Evolutionary conservation across 2,113 vertebrate genomes (phyloP).

Genomic region (Trogon surrucura): DNA sequence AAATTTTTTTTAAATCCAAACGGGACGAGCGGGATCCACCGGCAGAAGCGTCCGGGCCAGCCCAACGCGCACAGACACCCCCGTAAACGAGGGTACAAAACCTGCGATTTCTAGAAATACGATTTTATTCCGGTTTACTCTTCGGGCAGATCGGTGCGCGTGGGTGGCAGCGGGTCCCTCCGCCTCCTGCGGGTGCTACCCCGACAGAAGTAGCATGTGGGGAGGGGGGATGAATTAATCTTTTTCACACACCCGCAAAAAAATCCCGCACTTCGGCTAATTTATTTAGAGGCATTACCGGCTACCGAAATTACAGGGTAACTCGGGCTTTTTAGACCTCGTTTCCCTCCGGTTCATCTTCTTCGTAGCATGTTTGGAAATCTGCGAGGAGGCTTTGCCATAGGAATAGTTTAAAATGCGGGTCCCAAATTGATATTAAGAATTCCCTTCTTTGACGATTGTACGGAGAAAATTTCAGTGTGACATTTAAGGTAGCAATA

Average conservation of each 20-base stretch:
- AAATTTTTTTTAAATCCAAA: neutral
- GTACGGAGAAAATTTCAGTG: neutral
- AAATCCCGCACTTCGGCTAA: accelerated
- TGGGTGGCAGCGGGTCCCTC: neutral
- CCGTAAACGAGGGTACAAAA: accelerated
- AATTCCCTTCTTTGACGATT: neutral
- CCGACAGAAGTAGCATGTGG: neutral
- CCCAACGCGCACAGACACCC: neutral
- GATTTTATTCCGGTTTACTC: neutral
- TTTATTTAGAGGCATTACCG: neutral
- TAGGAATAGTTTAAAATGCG: neutral
- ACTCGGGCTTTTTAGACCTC: neutral
- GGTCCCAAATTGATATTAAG: neutral
- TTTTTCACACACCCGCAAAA: neutral
- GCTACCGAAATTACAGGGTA: neutral
- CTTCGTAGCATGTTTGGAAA: accelerated
- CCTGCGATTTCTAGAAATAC: accelerated
- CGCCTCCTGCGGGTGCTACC: no score
- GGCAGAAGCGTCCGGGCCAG: neutral
- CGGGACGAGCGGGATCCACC: neutral
- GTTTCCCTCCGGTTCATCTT: neutral
- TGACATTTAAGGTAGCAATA: neutral
- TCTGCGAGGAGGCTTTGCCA: neutral
- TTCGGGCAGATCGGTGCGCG: neutral
- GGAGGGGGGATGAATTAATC: neutral